Conservation (phyloP, 2,113 vertebrate genomes). For the Suricata suricatta region DNA sequence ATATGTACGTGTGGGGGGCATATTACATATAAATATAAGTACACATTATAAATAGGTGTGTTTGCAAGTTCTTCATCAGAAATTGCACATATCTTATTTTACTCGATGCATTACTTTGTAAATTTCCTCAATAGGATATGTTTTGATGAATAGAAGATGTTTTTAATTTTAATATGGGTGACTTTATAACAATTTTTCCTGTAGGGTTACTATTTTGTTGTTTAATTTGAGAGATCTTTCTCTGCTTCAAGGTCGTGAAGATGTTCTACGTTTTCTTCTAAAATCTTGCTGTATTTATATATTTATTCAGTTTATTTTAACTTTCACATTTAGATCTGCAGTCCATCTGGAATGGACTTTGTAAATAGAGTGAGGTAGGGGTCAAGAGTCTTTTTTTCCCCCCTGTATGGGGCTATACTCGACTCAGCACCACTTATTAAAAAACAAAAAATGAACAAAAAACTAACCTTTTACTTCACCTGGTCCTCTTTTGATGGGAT, state of each 20-base stretch:
- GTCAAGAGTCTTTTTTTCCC: background rate
- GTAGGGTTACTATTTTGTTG: background rate
- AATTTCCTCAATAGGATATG: background rate
- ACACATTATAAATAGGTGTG: background rate
- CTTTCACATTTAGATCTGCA: background rate
- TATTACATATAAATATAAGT: background rate
- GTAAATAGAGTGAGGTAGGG: background rate
- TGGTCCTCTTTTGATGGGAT: conserved; percentile 27
- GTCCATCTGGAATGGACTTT: conserved; percentile 18
- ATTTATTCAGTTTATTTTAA: conserved; percentile 31
- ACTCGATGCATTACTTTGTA: background rate
- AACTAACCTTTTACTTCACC: background rate
- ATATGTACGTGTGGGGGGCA: background rate
- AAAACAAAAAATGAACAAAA: background rate
- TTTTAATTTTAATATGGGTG: conserved; percentile 20
- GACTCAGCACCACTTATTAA: background rate
- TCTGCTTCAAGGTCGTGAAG: background rate
- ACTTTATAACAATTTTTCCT: background rate
- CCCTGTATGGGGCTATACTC: background rate
- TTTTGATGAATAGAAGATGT: background rate
- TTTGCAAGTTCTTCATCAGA: conserved; percentile 12
- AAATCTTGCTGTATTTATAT: conserved; percentile 5
- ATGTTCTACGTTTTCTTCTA: background rate
- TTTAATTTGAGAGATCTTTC: background rate
- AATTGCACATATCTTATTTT: conserved; percentile 14